Percentiles rank a stretch among this genome's conserved stretches.
phyloP scores from a whole-genome alignment of 2,888 invertebrate species.

The Lydus trimaculatus region DNA sequence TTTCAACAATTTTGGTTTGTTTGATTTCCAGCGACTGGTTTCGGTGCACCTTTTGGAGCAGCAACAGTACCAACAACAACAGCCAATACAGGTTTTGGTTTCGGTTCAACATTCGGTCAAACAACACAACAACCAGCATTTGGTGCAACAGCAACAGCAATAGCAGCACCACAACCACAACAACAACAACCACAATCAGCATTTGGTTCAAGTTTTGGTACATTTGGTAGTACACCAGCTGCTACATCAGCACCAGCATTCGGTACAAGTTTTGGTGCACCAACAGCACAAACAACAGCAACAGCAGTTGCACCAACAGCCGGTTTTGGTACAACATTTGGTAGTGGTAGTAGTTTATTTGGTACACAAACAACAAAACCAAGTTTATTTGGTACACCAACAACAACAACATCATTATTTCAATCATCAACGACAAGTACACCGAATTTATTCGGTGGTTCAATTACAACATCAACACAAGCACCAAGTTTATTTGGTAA shows the following conservation, averaged over 20 bases:
- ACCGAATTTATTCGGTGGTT: constrained; percentile 64
- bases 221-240: constrained; percentile 39
- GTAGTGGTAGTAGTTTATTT: constrained; percentile 39
- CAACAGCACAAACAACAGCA: constrained; percentile 36
- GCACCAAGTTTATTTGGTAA: constrained; percentile 52
- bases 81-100: constrained; percentile 62
- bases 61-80: constrained; percentile 57
- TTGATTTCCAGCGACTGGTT: constrained; percentile 56
- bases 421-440: constrained; percentile 63
- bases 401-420: constrained; percentile 52
- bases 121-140: constrained; percentile 37
- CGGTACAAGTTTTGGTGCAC: constrained; percentile 51
- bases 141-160: constrained; percentile 42
- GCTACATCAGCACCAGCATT: constrained; percentile 44
- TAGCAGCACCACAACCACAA: constrained; percentile 41
- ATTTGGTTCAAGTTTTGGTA: constrained; percentile 46
- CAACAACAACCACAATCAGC: constrained; percentile 40
- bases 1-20: constrained; percentile 1
- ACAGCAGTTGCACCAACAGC: constrained; percentile 37
- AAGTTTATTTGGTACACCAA: constrained; percentile 25
- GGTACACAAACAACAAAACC: constrained; percentile 35
- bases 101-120: constrained; percentile 50
- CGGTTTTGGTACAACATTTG: constrained; percentile 56
- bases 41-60: constrained; percentile 59
- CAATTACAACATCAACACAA: constrained; percentile 54